phyloP scores from a whole-genome alignment of 2,113 vertebrate species.

The Onychostoma macrolepis region DNA sequence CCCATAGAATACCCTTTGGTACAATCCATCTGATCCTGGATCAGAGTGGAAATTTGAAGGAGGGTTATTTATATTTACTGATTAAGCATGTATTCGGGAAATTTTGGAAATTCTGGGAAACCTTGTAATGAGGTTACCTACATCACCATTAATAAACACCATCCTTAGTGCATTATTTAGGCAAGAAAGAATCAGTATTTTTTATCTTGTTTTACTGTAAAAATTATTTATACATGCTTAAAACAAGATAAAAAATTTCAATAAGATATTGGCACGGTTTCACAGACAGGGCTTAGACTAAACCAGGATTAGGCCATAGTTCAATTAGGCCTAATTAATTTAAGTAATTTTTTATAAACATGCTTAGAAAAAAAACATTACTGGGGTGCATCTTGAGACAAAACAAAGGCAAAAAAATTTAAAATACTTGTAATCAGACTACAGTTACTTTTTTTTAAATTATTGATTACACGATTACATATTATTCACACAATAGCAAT shows the following conservation, averaged over 20 bases:
- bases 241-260: not conserved
- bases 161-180: not conserved
- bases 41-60: not conserved
- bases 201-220: not conserved
- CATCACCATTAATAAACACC: not conserved
- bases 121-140: not conserved
- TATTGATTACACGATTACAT: no score
- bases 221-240: not conserved
- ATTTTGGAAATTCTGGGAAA: not conserved
- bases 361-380: no score
- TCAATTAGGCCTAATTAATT: no score
- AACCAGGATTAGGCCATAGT: no score
- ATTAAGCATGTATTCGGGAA: not conserved
- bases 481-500: no score
- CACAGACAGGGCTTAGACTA: no score
- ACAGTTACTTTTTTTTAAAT: no score
- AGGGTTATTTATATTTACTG: not conserved
- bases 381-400: no score
- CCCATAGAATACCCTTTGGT: not conserved
- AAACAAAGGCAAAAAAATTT: no score
- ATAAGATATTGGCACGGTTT: no score
- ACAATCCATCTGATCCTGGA: not conserved
- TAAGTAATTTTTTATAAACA: no score
- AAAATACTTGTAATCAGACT: no score
- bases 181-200: not conserved